These are phyloP conservation scores for Cephus sareptanus DNA, from an alignment of 2,888 invertebrate genomes.

Conservation along the genomic window DNA sequence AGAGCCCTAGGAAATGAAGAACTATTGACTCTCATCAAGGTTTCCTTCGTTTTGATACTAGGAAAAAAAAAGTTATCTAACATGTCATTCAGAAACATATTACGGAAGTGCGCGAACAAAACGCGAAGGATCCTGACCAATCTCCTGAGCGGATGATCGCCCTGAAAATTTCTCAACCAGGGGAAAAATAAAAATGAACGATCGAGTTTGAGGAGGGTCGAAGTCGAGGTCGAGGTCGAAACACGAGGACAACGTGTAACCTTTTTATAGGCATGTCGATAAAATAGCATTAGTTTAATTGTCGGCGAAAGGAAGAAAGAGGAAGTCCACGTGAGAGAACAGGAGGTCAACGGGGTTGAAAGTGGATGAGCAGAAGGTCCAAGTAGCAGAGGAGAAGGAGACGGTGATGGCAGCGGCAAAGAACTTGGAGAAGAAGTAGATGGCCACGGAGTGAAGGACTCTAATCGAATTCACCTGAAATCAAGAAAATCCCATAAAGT, in stretches of 20 bases:
- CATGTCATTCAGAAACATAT: conserved; percentile 51
- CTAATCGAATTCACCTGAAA: too few species aligned
- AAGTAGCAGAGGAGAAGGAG: not conserved
- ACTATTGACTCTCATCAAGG: not conserved
- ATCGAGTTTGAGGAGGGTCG: not conserved
- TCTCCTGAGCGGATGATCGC: conserved; percentile 16
- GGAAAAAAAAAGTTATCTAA: not conserved
- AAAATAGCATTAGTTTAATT: not conserved
- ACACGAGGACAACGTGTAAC: not conserved
- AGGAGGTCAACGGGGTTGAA: not conserved
- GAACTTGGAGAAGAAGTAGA: not conserved
- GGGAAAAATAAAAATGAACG: not conserved
- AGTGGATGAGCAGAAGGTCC: not conserved
- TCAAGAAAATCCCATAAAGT: too few species aligned
- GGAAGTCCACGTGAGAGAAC: not conserved
- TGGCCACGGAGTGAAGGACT: too few species aligned
- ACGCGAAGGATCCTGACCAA: conserved; percentile 42
- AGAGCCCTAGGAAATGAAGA: not conserved
- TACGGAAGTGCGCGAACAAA: conserved; percentile 51
- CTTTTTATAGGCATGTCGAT: not conserved
- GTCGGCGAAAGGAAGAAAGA: not conserved
- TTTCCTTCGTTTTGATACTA: not conserved
- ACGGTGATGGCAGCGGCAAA: not conserved
- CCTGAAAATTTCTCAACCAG: not conserved
- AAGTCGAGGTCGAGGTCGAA: not conserved